Percentiles rank a stretch among this genome's conserved stretches.
Conservation (phyloP, 2,888 invertebrate species). For the Choreutis nemorana region DNA sequence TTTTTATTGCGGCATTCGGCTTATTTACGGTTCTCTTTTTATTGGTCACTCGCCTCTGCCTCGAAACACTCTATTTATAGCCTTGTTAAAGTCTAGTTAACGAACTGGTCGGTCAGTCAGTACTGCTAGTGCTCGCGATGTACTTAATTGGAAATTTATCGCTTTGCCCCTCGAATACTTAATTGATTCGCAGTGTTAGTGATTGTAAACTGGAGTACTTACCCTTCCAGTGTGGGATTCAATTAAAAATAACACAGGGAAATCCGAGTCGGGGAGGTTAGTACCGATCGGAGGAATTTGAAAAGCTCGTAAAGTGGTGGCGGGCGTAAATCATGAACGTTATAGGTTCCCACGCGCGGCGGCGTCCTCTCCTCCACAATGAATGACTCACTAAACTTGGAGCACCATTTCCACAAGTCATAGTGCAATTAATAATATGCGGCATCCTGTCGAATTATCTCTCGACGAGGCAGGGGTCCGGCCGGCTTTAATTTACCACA, state of each 20-base stretch:
- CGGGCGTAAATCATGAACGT: slow-evolving; percentile 39
- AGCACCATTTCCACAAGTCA: slow-evolving; percentile 66
- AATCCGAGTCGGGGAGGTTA: background rate
- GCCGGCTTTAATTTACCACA: slow-evolving; percentile 66
- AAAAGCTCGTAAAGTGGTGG: slow-evolving; percentile 28
- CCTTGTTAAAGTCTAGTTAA: slow-evolving; percentile 64
- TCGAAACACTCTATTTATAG: slow-evolving; percentile 50
- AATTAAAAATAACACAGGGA: slow-evolving; percentile 17
- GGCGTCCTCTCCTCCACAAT: slow-evolving; percentile 42
- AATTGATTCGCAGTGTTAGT: slow-evolving; percentile 45
- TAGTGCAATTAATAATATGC: slow-evolving; percentile 68
- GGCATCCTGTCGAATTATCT: slow-evolving; percentile 68
- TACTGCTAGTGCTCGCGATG: slow-evolving; percentile 30
- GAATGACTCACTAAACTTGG: slow-evolving; percentile 63
- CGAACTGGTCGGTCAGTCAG: slow-evolving; percentile 45
- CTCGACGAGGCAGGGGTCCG: slow-evolving; percentile 63
- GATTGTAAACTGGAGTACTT: slow-evolving; percentile 28
- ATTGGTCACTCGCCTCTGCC: slow-evolving; percentile 46
- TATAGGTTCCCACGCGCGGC: slow-evolving; percentile 52
- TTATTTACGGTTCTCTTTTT: slow-evolving; percentile 62
- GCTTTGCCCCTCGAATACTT: slow-evolving; percentile 35
- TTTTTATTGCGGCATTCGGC: slow-evolving; percentile 56
- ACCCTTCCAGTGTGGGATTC: slow-evolving; percentile 22
- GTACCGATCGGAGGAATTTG: slow-evolving; percentile 17
- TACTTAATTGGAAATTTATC: slow-evolving; percentile 56